Percentiles rank a stretch among this genome's conserved stretches.
These are phyloP conservation scores for Phalera bucephala DNA, from an alignment of 2,888 invertebrate genomes.

Conservation along the genomic window DNA sequence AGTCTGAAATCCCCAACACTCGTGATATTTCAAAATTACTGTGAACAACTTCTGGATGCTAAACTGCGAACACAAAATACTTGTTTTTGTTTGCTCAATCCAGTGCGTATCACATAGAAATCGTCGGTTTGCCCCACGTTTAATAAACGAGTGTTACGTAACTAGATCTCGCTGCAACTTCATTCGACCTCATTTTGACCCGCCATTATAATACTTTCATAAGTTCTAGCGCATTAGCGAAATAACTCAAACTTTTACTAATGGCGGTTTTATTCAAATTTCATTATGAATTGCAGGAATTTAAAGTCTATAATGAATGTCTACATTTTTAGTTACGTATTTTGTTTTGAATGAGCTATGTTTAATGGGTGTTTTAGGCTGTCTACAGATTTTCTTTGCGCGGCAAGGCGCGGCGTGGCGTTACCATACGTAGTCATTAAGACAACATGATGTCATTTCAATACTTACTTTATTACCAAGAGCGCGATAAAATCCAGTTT, in stretches of 20 bases:
- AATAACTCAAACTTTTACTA: neutral
- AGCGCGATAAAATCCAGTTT: too few relatives aligned
- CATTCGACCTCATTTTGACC: slow-evolving; percentile 35
- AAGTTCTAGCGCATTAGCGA: neutral
- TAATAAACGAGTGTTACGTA: slow-evolving; percentile 18
- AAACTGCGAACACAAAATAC: too few relatives aligned
- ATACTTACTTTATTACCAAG: too few relatives aligned
- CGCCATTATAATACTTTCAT: slow-evolving; percentile 21
- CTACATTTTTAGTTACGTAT: neutral
- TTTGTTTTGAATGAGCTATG: neutral
- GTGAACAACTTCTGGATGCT: too few relatives aligned
- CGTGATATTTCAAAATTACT: too few relatives aligned
- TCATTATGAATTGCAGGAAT: neutral
- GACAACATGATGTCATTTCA: too few relatives aligned
- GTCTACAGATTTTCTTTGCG: too few relatives aligned
- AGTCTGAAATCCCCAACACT: too few relatives aligned
- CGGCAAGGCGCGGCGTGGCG: too few relatives aligned
- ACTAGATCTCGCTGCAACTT: slow-evolving; percentile 26
- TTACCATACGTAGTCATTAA: too few relatives aligned
- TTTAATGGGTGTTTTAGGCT: neutral
- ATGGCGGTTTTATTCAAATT: slow-evolving; percentile 4
- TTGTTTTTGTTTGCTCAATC: too few relatives aligned
- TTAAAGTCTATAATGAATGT: neutral
- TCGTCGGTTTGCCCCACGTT: slow-evolving; percentile 20
- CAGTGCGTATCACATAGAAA: too few relatives aligned